Evolutionary conservation across 2,113 vertebrate genomes (phyloP), one percentile per base, ranked within the genome.

Genomic region (Oncorhynchus kisutch): DNA sequence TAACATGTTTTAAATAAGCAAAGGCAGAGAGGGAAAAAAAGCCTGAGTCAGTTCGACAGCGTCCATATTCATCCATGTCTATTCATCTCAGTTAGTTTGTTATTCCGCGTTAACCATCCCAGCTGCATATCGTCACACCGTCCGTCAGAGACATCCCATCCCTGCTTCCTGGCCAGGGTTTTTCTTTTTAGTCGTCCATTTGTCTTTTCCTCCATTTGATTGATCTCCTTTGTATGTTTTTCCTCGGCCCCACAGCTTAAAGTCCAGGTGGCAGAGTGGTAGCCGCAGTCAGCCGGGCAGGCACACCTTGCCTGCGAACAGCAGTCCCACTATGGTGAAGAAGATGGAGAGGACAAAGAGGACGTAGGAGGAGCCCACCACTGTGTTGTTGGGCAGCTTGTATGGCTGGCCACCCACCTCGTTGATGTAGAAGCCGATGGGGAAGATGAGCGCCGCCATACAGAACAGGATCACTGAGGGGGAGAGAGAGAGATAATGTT

Each of bases 311-410:
- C 97, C 97, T 80, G 97, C 97, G 92, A 99, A 99, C 89, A 99
- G 93, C 91, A 99, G 96, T 95, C 98, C 97, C 87, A 99, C 98
- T 95, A 99, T 99, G 83, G 97, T 99, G 94, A 99, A 99, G 95
- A 99, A 99, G 94, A 99, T 99, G 78, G 98, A 99, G 92, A 99
- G 95, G 86, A 99, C 97, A 76, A 99, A 99, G 64, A 99, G 96
- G 91, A 99, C 97, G 34, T 99, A 99, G 0, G 98, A 99, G 70
- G 98, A 99, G 87, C 98, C 98, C 79, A 99, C 98, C 83, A 98
- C 97, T 29, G 97, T 99, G 93, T 99, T 99, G 95, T 99, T 99
- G 88, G 98, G 97, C 91, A 99, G 92, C 91, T 99, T 99, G 92
- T 99, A 99, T 0, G 98, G 97, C 91, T 99, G 97, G 75, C 98